phyloP scores from a whole-genome alignment of 2,113 vertebrate genomes.

The Triplophysa rosa region DNA sequence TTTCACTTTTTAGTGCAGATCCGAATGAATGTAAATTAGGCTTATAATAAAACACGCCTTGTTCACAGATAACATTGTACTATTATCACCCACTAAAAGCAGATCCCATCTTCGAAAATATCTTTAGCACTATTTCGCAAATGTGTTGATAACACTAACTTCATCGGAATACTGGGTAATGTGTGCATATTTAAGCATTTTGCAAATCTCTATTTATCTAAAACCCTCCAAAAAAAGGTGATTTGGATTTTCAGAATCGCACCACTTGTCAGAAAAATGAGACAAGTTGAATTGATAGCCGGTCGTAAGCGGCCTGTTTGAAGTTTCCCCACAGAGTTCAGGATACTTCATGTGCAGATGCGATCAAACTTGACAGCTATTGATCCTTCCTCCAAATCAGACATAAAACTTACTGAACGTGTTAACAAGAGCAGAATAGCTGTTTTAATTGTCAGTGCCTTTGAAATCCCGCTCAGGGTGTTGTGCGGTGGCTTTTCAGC shows the following conservation, averaged over 20 bases:
- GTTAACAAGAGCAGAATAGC: slow-evolving; percentile 65
- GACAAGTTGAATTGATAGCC: slow-evolving; percentile 58
- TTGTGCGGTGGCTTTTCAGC: neutral
- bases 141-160: neutral
- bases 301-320: slow-evolving; percentile 68
- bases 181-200: slow-evolving; percentile 11
- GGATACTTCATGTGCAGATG: slow-evolving; percentile 69
- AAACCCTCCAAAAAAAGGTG: slow-evolving; percentile 52
- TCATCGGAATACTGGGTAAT: neutral
- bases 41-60: no score
- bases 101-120: neutral
- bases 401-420: slow-evolving; percentile 67
- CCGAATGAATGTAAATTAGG: no score
- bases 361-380: slow-evolving; percentile 74
- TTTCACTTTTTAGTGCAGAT: no score
- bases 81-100: neutral
- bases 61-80: no score
- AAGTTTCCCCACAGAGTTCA: slow-evolving; percentile 69
- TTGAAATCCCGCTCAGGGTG: slow-evolving; percentile 46
- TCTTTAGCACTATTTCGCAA: neutral
- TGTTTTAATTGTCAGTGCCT: slow-evolving; percentile 68
- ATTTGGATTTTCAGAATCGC: slow-evolving; percentile 68
- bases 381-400: slow-evolving; percentile 68
- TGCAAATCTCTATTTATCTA: slow-evolving; percentile 57
- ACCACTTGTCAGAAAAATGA: slow-evolving; percentile 66